These are phyloP conservation scores for Campylomormyrus numenius DNA, from an alignment of 2,113 vertebrate species.

Conservation along the genomic window DNA sequence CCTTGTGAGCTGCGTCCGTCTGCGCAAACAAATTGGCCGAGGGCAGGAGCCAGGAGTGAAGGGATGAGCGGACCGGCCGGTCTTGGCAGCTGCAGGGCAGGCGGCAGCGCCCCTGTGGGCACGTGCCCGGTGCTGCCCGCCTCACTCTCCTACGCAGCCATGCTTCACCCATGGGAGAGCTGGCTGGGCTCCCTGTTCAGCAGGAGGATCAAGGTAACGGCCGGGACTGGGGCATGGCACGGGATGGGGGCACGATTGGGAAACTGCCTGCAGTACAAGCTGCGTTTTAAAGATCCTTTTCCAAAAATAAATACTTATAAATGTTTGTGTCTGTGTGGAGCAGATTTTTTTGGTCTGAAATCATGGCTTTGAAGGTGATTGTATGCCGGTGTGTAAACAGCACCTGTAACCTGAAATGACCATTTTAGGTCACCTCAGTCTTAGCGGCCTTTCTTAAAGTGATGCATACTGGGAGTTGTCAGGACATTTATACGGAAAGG, in stretches of 20 bases:
- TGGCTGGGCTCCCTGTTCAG: conserved; percentile 16
- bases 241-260: not conserved
- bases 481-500: not conserved
- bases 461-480: not conserved
- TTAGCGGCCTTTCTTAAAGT: not conserved
- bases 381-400: not conserved
- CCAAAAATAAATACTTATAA: not conserved
- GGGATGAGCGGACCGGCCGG: not conserved
- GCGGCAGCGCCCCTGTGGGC: not conserved
- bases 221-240: not conserved
- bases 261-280: not conserved
- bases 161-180: conserved; percentile 15
- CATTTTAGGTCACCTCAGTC: not conserved
- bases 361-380: not conserved
- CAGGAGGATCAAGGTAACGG: conserved; percentile 22
- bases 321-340: not conserved
- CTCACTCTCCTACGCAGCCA: not conserved
- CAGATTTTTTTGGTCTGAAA: not conserved
- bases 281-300: not conserved
- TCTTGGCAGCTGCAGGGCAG: not conserved
- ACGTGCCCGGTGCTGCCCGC: not conserved
- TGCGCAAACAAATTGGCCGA: conserved; percentile 1
- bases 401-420: not conserved
- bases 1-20: not conserved
- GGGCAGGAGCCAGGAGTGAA: not conserved